A percentile compares a stretch with the other conserved stretches of the same genome.
These are phyloP conservation scores for Chromis chromis DNA, from an alignment of 2,797 vertebrate genomes.

Conservation along the genomic window DNA sequence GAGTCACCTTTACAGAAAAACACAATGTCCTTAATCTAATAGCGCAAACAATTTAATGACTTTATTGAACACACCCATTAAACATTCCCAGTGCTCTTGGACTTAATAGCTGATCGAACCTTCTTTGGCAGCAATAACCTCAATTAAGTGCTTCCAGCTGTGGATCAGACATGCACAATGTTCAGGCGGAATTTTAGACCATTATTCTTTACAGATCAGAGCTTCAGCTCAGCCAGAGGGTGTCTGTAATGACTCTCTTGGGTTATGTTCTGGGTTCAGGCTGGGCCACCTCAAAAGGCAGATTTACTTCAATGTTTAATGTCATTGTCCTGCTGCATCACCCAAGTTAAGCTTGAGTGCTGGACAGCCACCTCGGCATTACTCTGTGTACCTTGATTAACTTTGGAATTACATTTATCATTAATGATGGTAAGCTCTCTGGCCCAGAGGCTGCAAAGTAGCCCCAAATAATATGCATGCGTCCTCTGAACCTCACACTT, in stretches of 20 bases:
- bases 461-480: background rate
- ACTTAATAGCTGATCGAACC: conserved; percentile 10
- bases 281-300: too few relatives aligned
- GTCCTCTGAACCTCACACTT: background rate
- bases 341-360: background rate
- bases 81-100: conserved; percentile 5
- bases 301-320: background rate
- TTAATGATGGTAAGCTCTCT: background rate
- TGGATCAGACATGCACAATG: background rate
- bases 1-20: background rate
- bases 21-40: background rate
- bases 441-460: background rate
- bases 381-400: background rate
- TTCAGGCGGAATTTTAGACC: conserved; percentile 3
- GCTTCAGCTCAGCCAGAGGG: conserved; percentile 4
- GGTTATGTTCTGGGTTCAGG: background rate
- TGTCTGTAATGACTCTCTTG: background rate
- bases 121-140: conserved; percentile 18
- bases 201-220: conserved; percentile 14
- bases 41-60: background rate
- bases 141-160: conserved; percentile 7
- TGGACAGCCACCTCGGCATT: background rate
- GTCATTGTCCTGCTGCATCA: background rate
- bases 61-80: conserved; percentile 2
- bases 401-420: background rate